Evolutionary conservation across 2,888 invertebrate species (phyloP).

Genomic region (Epirrhoe tristata): DNA sequence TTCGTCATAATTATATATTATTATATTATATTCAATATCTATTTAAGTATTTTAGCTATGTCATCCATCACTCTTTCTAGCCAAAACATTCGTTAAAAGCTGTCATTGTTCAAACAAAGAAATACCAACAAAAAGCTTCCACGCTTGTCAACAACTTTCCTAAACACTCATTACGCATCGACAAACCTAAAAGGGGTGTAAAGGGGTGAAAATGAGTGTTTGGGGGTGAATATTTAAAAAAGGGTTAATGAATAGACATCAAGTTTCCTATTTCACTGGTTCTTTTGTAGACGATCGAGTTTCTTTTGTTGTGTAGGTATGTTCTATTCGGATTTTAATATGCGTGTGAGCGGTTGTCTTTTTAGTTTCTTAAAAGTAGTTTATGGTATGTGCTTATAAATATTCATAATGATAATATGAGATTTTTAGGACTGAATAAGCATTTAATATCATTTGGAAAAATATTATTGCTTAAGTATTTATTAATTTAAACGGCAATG

Average conservation of each 20-base stretch:
- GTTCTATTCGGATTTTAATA: conserved; percentile 60
- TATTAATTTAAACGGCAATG: no score
- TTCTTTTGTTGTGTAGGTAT: conserved; percentile 56
- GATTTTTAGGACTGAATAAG: conserved; percentile 2
- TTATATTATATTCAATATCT: no score
- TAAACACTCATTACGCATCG: conserved; percentile 24
- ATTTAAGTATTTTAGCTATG: background rate
- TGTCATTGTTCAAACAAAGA: background rate
- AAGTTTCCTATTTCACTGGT: conserved; percentile 45
- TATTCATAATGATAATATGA: conserved; percentile 12
- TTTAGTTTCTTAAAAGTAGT: conserved; percentile 22
- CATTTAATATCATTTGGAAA: background rate
- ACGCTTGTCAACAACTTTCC: conserved; percentile 22
- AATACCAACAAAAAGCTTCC: conserved; percentile 4
- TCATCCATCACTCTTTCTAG: background rate
- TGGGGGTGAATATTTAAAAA: conserved; percentile 8
- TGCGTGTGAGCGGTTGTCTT: conserved; percentile 56
- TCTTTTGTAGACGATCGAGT: conserved; percentile 54
- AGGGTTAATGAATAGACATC: conserved; percentile 20
- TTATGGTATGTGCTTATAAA: conserved; percentile 10
- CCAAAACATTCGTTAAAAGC: background rate
- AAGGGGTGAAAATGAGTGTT: conserved; percentile 14
- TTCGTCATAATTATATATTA: no score
- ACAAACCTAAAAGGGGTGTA: conserved; percentile 16
- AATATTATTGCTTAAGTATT: background rate